phyloP scores from a whole-genome alignment of 2,888 invertebrate species.

The Aleiodes leptofemur region DNA sequence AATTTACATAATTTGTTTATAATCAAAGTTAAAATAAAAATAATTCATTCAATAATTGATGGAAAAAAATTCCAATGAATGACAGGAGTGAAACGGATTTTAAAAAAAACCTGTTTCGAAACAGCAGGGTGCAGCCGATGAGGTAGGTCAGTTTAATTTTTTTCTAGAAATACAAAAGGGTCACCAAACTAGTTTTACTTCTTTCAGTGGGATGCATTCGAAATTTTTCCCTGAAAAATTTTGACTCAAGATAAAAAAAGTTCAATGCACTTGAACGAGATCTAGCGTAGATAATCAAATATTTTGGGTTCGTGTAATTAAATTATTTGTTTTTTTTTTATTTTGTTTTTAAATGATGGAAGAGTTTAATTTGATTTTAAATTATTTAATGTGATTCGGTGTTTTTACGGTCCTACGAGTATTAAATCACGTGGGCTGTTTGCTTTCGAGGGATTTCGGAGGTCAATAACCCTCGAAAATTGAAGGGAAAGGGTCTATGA shows the following conservation, averaged over 20 bases:
- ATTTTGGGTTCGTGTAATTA: too few species aligned
- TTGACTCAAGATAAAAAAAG: neutral
- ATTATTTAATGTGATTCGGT: too few species aligned
- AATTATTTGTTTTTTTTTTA: too few species aligned
- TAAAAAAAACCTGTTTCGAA: conserved; percentile 9
- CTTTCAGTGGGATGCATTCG: neutral
- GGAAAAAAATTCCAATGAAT: neutral
- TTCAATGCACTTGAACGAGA: neutral
- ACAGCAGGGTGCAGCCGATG: neutral
- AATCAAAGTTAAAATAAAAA: too few species aligned
- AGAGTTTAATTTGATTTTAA: too few species aligned
- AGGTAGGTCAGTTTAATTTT: conserved; percentile 22
- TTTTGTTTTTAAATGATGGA: too few species aligned
- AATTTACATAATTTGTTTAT: too few species aligned
- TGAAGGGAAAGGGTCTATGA: too few species aligned
- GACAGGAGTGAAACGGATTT: conserved; percentile 4
- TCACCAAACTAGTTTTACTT: conserved; percentile 11
- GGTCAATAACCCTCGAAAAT: conserved; percentile 59
- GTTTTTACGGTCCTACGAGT: too few species aligned
- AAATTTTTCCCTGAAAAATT: conserved; percentile 6
- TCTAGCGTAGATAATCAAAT: too few species aligned
- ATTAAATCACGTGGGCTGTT: neutral
- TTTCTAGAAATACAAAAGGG: conserved; percentile 1
- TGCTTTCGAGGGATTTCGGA: neutral
- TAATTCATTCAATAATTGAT: neutral